These are phyloP conservation scores for Caenorhabditis japonica DNA, from an alignment of 2,888 invertebrate genomes.

Conservation along the genomic window DNA sequence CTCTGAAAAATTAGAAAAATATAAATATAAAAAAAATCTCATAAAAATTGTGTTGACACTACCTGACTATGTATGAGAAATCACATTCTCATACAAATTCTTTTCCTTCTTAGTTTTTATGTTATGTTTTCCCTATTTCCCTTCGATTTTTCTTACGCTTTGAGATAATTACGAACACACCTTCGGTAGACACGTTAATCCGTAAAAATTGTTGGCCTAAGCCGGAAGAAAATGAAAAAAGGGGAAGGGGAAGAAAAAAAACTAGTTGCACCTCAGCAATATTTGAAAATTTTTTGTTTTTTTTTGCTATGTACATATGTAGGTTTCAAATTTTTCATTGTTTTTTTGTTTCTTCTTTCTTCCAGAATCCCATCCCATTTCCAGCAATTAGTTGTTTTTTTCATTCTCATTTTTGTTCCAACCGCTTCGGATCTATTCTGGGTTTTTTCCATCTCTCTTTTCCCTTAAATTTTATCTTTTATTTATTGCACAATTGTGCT, in stretches of 20 bases:
- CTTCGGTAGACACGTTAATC: constrained; percentile 2
- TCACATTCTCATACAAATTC: background rate
- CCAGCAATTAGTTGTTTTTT: constrained; percentile 18
- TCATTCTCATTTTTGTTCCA: background rate
- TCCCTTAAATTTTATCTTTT: constrained; percentile 16
- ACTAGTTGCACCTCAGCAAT: background rate
- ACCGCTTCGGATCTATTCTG: background rate
- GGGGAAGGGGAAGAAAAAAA: no score
- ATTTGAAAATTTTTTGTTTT: background rate
- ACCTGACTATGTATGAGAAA: no score
- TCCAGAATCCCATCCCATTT: background rate
- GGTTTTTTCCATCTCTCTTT: background rate
- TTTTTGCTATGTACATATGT: no score
- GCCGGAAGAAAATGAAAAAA: background rate
- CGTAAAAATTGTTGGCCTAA: constrained; percentile 5
- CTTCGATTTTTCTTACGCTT: constrained; percentile 1
- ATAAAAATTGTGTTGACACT: no score
- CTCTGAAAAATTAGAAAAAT: no score
- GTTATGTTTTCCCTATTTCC: background rate
- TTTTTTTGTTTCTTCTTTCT: background rate
- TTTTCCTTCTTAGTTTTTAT: background rate
- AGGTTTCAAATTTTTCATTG: no score
- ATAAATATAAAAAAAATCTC: no score
- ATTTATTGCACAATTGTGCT: constrained; percentile 6
- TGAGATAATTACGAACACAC: constrained; percentile 4